These are phyloP conservation scores for Azemiops feae DNA, from an alignment of 2,113 vertebrate species.

Conservation along the genomic window DNA sequence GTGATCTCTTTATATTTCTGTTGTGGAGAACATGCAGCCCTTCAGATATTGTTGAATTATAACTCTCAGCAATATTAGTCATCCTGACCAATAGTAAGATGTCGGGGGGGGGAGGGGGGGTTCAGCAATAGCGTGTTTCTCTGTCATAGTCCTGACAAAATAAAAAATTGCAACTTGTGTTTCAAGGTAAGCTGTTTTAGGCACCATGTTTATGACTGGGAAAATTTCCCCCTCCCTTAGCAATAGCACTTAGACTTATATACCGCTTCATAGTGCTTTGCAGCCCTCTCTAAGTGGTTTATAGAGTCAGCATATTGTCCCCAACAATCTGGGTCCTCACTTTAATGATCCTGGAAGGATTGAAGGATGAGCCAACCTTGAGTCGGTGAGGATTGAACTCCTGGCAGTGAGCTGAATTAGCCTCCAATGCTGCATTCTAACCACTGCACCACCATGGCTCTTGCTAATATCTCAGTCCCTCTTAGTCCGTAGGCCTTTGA, in stretches of 20 bases:
- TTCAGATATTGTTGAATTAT: background rate
- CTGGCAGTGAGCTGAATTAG: background rate
- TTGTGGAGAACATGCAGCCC: background rate
- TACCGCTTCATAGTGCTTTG: background rate
- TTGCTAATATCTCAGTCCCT: background rate
- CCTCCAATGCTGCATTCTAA: background rate
- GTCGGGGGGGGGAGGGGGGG: background rate
- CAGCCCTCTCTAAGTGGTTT: background rate
- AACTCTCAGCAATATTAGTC: background rate
- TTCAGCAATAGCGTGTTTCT: background rate
- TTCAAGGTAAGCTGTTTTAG: background rate
- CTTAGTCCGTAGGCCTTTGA: background rate
- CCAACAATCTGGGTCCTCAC: background rate
- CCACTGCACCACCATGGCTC: background rate
- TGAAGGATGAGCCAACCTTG: background rate
- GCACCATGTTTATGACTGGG: background rate
- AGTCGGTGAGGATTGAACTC: background rate
- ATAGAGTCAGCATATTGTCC: background rate
- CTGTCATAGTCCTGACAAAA: background rate
- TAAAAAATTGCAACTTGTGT: background rate
- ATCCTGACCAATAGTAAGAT: background rate
- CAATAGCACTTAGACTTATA: background rate
- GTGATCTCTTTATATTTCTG: background rate
- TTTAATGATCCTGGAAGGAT: background rate
- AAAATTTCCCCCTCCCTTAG: background rate